A percentile compares a stretch with the other conserved stretches of the same genome.
Conservation (phyloP, 92 coral and sea anemone genomes). For the Ricordea florida region DNA sequence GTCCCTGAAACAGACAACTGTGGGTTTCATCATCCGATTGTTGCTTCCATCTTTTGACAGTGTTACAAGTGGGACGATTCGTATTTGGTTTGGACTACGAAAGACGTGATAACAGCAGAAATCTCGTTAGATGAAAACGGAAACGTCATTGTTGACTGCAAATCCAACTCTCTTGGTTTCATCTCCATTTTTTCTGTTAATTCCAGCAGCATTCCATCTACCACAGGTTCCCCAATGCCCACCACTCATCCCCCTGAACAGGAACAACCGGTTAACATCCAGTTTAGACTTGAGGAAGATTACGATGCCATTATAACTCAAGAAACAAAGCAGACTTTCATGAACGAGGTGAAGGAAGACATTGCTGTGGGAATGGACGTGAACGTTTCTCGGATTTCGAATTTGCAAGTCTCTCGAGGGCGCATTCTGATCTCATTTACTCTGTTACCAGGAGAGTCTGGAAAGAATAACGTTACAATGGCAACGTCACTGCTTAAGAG, state of each 20-base stretch:
- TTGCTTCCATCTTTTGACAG: too few species aligned
- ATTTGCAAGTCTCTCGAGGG: constrained; percentile 51
- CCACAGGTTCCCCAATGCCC: constrained; percentile 7
- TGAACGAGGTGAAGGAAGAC: background rate
- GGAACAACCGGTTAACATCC: constrained; percentile 3
- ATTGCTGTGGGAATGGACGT: constrained; percentile 51
- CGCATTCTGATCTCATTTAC: constrained; percentile 78
- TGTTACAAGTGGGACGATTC: constrained; percentile 76
- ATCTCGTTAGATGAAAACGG: background rate
- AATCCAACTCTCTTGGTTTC: constrained; percentile 50
- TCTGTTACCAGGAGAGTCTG: constrained; percentile 51
- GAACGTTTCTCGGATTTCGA: constrained; percentile 41
- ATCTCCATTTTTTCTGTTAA: constrained; percentile 66
- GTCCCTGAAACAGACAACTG: too few species aligned
- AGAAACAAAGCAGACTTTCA: constrained; percentile 37
- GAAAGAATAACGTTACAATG: constrained; percentile 31
- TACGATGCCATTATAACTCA: constrained; percentile 32
- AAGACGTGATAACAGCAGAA: constrained; percentile 42
- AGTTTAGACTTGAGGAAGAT: constrained; percentile 40
- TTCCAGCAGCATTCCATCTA: constrained; percentile 40
- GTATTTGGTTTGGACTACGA: constrained; percentile 58
- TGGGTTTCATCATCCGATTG: too few species aligned
- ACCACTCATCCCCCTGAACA: background rate
- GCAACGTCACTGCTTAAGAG: constrained; percentile 22
- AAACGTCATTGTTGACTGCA: constrained; percentile 44